Percentiles rank a stretch among this genome's conserved stretches.
Evolutionary conservation across 2,113 vertebrate species (phyloP).

Genomic region (Willisornis vidua): DNA sequence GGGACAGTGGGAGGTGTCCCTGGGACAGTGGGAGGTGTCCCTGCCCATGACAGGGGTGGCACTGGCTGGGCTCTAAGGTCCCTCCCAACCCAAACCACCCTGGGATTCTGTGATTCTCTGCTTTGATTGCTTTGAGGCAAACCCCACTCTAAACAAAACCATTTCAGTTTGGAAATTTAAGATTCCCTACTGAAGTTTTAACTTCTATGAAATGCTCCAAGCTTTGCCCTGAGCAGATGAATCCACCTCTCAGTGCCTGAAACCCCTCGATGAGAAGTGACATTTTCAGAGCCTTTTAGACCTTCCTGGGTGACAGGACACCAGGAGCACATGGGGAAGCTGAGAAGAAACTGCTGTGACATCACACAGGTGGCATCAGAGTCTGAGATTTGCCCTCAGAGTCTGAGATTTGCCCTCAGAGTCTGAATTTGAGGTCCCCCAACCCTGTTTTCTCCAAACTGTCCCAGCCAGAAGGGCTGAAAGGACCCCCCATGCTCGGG

Average conservation of each 20-base stretch:
- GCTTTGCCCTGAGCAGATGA: neutral
- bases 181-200: neutral
- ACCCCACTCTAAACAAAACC: neutral
- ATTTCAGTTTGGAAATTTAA: accelerated
- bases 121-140: neutral
- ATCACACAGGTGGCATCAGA: neutral
- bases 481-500: accelerated
- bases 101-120: neutral
- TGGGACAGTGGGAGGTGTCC: no score
- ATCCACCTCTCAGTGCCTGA: neutral
- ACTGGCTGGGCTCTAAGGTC: no score
- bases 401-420: neutral
- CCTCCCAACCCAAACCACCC: neutral
- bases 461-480: neutral
- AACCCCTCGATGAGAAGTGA: neutral
- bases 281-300: neutral
- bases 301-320: neutral
- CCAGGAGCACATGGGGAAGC: neutral
- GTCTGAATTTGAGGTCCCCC: neutral
- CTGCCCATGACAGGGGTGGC: no score
- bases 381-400: neutral
- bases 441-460: neutral
- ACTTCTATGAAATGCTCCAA: neutral
- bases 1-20: no score
- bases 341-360: neutral